Percentiles rank a stretch among this genome's conserved stretches.
These are phyloP conservation scores for Diadophis punctatus DNA, from an alignment of 2,113 vertebrate species.

Conservation along the genomic window DNA sequence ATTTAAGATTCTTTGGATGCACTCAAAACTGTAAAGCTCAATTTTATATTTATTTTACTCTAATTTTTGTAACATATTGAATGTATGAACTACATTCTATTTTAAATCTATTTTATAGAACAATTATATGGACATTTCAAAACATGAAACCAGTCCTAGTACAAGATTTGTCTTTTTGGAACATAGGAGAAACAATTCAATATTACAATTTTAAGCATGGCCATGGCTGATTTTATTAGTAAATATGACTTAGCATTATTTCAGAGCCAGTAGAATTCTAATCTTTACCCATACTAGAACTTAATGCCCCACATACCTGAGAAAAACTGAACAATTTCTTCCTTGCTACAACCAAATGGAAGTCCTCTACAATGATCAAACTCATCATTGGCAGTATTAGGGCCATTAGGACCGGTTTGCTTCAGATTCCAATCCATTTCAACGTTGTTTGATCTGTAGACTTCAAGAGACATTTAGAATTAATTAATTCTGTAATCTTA, in stretches of 20 bases:
- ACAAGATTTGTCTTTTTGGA: neutral
- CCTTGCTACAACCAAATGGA: conserved; percentile 98
- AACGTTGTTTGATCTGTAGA: conserved; percentile 99
- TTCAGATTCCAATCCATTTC: conserved; percentile 99
- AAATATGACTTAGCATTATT: conserved; percentile 48
- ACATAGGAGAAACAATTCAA: neutral
- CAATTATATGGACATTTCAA: neutral
- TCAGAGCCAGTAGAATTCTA: conserved; percentile 30
- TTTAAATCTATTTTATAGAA: neutral
- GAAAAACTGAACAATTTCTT: conserved; percentile 98
- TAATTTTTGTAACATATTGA: conserved; percentile 20
- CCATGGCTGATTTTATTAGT: neutral
- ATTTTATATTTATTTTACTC: neutral
- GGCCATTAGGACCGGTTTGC: conserved; percentile 96
- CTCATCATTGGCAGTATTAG: conserved; percentile 93
- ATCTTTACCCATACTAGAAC: conserved; percentile 53
- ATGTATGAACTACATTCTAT: neutral
- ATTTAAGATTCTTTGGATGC: neutral
- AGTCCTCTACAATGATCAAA: conserved; percentile 95
- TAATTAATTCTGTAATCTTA: conserved; percentile 70
- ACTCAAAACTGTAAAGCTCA: neutral
- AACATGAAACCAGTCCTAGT: neutral
- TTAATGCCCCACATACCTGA: conserved; percentile 82
- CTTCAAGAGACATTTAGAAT: conserved; percentile 79
- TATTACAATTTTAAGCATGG: conserved; percentile 29